Evolutionary conservation across 2,113 vertebrate species (phyloP), one percentile per base, ranked within the genome.

Genomic region (Onychorhynchus coronatus): DNA sequence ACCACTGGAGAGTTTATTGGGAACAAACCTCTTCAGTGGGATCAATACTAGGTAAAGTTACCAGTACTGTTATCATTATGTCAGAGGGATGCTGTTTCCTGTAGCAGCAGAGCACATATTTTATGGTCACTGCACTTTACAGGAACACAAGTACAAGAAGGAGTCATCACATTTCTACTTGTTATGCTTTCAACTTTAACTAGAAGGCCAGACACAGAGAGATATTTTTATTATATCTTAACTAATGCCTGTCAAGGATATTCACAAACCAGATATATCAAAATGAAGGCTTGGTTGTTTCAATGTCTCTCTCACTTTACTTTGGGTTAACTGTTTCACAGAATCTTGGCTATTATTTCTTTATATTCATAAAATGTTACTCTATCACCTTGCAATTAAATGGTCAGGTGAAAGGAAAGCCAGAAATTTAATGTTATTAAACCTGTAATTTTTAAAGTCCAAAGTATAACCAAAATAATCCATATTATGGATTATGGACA

Each of bases 381-480:
- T 49, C 6, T 67, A 7, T 44, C 65, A 85, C 33, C 61, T 95
- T 91, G 59, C 86, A 85, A 94, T n/a, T 3, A 87, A 80, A 81
- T 44, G 8, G 17, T 67, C 58, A 68, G 12, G 24, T 78, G 52
- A 85, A 65, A 88, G 33, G 25, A 92, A 95, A 91, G 21, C 3
- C 20, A 88, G 46, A 31, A 41, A 39, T 90, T 33, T 50, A 33
- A 33, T 90, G 9, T 46, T 24, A 59, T 55, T 59, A 89, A 91
- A 58, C 72, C 30, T 35, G 16, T 12, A 30, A 20, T 14, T 95
- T 92, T 62, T 52, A 10, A 88, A 80, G 46, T 87, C 41, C 9
- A 52, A 87, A 86, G 79, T 35, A 89, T 89, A 87, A 70, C n/a
- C 14, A 56, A 93, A 96, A 63, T 82, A 94, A 89, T 80, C 75